Base-by-base conservation (phyloP, 2,797 vertebrate genomes). In the Leptodactylus fallax region DNA sequence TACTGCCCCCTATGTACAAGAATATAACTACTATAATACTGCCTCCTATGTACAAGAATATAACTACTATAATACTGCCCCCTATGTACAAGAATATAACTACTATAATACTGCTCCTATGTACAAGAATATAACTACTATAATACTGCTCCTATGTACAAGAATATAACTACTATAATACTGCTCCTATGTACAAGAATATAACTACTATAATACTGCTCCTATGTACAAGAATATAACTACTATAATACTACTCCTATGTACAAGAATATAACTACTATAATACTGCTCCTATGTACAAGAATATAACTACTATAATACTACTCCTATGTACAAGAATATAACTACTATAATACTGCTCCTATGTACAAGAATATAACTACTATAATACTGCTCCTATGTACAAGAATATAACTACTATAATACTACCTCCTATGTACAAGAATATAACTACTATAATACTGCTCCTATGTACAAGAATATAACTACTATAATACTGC, bases 401-500 rank as follows among this genome's bases (percentile, higher is more conserved):
- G 14, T 58, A 65, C n/a, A 65, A 23, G 61, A 65, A 65, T 65
- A 65, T 65, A 61, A 61, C 60, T 61, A n/a, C 60, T 61, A n/a
- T n/a, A n/a, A n/a, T n/a, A n/a, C n/a, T n/a, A n/a, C n/a, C n/a
- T n/a, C n/a, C n/a, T n/a, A n/a, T n/a, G n/a, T n/a, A n/a, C n/a
- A n/a, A n/a, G n/a, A n/a, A n/a, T n/a, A n/a, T n/a, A n/a, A n/a
- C n/a, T n/a, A n/a, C n/a, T n/a, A n/a, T 58, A 61, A 61, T 61
- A 61, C 60, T 61, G 60, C 60, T 53, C 61, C 61, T 63, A 67
- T 67, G 1, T 69, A 69, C 25, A 69, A 69, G 65, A 69, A 69
- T 69, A 69, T 69, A 69, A 69, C 65, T 27, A 27, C 65, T 69
- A 69, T 69, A 69, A 69, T 69, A 69, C 65, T 69, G 65, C 25